Percentiles rank a stretch among this genome's conserved stretches.
Evolutionary conservation across 2,797 vertebrate genomes (phyloP).

Genomic region (Chrysocyon brachyurus): DNA sequence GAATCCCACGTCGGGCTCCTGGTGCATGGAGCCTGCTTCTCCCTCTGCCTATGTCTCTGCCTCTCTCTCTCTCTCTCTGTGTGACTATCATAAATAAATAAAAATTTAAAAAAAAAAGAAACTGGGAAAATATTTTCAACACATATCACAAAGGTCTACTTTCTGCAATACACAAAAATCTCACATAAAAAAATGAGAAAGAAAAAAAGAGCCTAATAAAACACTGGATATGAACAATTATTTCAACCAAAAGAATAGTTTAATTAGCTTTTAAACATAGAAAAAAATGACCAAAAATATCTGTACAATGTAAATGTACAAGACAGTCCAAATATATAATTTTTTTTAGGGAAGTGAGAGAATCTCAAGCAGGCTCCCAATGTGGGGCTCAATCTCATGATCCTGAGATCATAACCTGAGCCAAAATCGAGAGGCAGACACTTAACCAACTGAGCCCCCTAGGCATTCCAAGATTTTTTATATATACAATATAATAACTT

Average conservation of each 20-base stretch:
- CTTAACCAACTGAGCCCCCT: background rate
- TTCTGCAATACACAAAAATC: background rate
- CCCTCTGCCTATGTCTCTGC: too few species aligned
- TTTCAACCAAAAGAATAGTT: background rate
- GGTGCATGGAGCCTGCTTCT: too few species aligned
- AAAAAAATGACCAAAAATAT: background rate
- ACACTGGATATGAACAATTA: background rate
- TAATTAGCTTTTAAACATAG: background rate
- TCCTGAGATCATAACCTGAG: background rate
- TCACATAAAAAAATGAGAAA: background rate
- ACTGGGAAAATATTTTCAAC: background rate
- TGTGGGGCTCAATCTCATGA: background rate
- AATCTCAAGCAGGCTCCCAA: background rate
- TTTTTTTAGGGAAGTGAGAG: background rate
- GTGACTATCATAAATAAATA: too few species aligned
- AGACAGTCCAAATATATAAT: background rate
- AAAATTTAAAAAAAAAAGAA: background rate
- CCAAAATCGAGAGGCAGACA: background rate
- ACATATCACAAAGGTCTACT: background rate
- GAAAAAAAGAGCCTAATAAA: background rate
- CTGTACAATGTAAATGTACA: background rate
- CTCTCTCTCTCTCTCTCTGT: too few species aligned
- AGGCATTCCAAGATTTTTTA: background rate
- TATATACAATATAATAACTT: background rate
- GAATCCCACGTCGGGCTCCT: too few species aligned